Conservation (phyloP, 2,113 vertebrate genomes). For the Pterocles orientalis region DNA sequence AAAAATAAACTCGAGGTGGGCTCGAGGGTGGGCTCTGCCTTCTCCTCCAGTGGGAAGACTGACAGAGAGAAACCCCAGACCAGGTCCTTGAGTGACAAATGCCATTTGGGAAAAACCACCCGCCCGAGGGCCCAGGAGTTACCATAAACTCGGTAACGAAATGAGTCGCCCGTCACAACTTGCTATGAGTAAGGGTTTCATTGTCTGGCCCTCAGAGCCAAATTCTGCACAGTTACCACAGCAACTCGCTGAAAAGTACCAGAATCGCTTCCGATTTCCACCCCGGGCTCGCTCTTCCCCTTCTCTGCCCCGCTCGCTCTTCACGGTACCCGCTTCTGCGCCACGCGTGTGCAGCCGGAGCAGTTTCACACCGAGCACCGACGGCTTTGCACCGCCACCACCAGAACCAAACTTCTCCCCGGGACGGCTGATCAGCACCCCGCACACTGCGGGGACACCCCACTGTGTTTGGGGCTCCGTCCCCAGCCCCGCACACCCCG, state of each 20-base stretch:
- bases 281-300: conserved; percentile 15
- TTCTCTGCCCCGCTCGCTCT: neutral
- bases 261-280: conserved; percentile 62
- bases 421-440: neutral
- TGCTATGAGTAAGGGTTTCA: conserved; percentile 55
- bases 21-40: neutral
- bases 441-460: neutral
- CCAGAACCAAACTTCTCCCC: neutral
- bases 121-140: neutral
- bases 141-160: neutral
- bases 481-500: too few species aligned
- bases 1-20: conserved; percentile 44
- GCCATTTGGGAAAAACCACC: conserved; percentile 30
- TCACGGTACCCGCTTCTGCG: neutral
- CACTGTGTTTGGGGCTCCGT: neutral
- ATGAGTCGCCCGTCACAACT: conserved; percentile 49
- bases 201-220: conserved; percentile 32
- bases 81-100: conserved; percentile 39
- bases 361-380: neutral
- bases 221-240: conserved; percentile 59
- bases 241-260: conserved; percentile 57
- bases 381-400: neutral
- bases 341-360: neutral
- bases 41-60: neutral
- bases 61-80: conserved; percentile 11